Evolutionary conservation across 2,797 vertebrate genomes (phyloP).

Genomic region (Sparidentex hasta): DNA sequence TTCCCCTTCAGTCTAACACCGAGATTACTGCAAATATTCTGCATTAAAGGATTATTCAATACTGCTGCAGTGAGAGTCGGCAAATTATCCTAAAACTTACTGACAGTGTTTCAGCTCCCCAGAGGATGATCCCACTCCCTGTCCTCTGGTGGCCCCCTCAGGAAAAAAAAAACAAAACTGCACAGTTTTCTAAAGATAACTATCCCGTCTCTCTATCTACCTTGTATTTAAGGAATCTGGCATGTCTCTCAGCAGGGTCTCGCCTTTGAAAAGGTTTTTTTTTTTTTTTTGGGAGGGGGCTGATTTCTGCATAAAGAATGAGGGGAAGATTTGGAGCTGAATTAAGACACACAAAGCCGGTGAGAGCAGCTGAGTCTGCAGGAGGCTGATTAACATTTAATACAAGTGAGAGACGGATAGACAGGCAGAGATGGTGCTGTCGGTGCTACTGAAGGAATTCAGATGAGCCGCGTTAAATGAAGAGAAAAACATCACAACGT

Average conservation of each 20-base stretch:
- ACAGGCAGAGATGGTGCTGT: not conserved
- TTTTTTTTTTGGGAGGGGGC: not conserved
- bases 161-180: constrained; percentile 12
- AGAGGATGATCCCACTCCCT: constrained; percentile 31
- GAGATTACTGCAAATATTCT: not conserved
- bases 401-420: constrained; percentile 56
- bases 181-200: constrained; percentile 28
- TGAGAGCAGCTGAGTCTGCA: constrained; percentile 65
- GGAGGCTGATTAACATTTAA: constrained; percentile 80
- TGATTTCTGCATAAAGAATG: constrained; percentile 64
- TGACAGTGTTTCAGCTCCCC: constrained; percentile 4
- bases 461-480: not conserved
- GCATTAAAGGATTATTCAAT: not conserved
- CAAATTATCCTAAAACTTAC: not conserved
- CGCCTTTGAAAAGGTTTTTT: constrained; percentile 16
- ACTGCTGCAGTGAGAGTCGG: not conserved
- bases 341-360: constrained; percentile 58
- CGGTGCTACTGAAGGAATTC: constrained; percentile 5
- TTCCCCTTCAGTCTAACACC: not conserved
- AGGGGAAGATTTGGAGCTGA: constrained; percentile 58
- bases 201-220: not conserved
- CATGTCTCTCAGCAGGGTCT: constrained; percentile 17
- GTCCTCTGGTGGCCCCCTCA: not conserved
- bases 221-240: not conserved
- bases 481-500: not conserved